These are phyloP conservation scores for Rotaria magnacalcarata DNA, from an alignment of 2,888 invertebrate genomes.

Conservation along the genomic window DNA sequence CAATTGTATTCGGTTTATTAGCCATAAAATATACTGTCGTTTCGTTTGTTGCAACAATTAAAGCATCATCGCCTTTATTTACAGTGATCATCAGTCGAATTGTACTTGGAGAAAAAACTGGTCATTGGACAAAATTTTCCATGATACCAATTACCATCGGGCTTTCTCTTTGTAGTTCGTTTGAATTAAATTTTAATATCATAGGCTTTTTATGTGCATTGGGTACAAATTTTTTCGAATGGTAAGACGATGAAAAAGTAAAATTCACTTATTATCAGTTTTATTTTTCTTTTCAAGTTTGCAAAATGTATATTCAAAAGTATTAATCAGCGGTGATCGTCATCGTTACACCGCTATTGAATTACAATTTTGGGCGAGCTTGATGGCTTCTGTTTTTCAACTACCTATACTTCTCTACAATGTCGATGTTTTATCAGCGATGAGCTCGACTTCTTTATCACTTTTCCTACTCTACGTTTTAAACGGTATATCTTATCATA, in stretches of 20 bases:
- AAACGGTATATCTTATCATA: conserved; percentile 74
- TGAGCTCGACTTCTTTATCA: background rate
- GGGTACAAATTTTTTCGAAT: conserved; percentile 74
- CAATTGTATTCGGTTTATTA: conserved; percentile 70
- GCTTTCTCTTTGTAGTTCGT: conserved; percentile 71
- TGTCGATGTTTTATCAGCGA: conserved; percentile 65
- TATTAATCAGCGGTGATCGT: conserved; percentile 71
- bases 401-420: conserved; percentile 69
- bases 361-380: conserved; percentile 73
- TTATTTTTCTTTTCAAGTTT: conserved; percentile 60
- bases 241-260: conserved; percentile 57
- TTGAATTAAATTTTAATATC: conserved; percentile 72
- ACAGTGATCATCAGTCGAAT: conserved; percentile 70
- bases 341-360: conserved; percentile 72
- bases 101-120: conserved; percentile 51
- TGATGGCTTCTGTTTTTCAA: conserved; percentile 71
- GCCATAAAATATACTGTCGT: conserved; percentile 74
- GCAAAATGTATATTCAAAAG: conserved; percentile 75
- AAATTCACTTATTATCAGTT: too few relatives aligned
- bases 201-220: conserved; percentile 71
- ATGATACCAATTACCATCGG: conserved; percentile 74
- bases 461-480: conserved; percentile 61
- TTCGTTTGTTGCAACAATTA: conserved; percentile 75
- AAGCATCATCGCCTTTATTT: conserved; percentile 74
- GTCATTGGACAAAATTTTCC: conserved; percentile 67